These are phyloP conservation scores for Myrmecophaga tridactyla DNA, from an alignment of 2,113 vertebrate species.

Conservation along the genomic window DNA sequence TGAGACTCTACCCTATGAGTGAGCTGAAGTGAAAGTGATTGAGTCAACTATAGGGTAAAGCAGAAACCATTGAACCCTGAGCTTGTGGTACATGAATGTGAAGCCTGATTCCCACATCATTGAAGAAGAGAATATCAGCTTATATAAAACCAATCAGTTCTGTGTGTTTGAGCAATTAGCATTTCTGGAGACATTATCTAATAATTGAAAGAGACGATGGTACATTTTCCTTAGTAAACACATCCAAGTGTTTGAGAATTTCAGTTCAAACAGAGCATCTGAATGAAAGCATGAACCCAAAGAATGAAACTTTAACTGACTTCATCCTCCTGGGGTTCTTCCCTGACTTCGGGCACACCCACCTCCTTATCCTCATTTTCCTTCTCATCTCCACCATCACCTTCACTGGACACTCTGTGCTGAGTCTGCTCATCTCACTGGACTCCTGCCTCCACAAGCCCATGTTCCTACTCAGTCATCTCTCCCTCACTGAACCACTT, in stretches of 20 bases:
- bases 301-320: constrained; percentile 22
- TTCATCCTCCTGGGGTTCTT: constrained; percentile 42
- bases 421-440: constrained; percentile 46
- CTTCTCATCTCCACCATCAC: constrained; percentile 26
- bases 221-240: not conserved
- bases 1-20: too few relatives aligned
- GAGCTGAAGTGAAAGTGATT: too few relatives aligned
- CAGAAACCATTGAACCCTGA: not conserved
- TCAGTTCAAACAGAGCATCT: not conserved
- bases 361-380: not conserved
- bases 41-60: not conserved
- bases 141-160: not conserved
- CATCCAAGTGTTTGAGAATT: not conserved
- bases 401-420: constrained; percentile 26
- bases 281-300: not conserved
- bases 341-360: not conserved
- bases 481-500: constrained; percentile 63
- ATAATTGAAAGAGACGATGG: not conserved
- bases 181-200: not conserved
- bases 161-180: not conserved
- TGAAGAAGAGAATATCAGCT: not conserved
- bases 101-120: not conserved
- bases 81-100: not conserved
- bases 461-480: too few relatives aligned
- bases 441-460: constrained; percentile 56